Conservation (phyloP, 2,888 invertebrate genomes). For the Pherbina coryleti region DNA sequence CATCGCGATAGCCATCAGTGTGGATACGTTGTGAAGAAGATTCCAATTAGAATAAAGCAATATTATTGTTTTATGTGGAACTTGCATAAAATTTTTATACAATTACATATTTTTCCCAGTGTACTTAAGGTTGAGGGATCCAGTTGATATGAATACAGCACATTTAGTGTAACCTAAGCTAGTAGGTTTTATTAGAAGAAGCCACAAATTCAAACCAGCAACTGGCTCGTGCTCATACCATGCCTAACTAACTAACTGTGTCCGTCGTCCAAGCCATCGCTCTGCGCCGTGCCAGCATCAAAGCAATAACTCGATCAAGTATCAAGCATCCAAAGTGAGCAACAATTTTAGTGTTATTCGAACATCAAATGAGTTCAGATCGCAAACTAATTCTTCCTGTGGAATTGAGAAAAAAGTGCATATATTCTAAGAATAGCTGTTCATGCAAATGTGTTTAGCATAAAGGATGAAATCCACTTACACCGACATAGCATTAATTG, state of each 20-base stretch:
- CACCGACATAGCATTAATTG: not conserved
- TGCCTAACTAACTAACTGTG: not conserved
- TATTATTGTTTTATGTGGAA: too few species aligned
- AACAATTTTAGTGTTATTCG: constrained; percentile 14
- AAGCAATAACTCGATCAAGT: constrained; percentile 13
- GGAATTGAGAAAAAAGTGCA: not conserved
- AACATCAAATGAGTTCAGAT: constrained; percentile 18
- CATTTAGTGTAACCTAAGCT: constrained; percentile 25
- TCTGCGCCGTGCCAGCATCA: constrained; percentile 3
- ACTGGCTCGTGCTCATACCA: constrained; percentile 7
- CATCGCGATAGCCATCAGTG: too few species aligned
- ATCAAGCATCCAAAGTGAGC: not conserved
- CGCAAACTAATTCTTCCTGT: not conserved
- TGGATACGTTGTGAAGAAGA: too few species aligned
- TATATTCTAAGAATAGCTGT: not conserved
- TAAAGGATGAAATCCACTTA: too few species aligned
- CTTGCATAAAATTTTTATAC: too few species aligned
- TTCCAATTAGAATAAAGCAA: too few species aligned
- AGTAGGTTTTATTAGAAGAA: constrained; percentile 25
- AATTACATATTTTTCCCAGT: constrained; percentile 18
- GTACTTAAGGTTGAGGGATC: constrained; percentile 17
- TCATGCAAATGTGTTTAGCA: not conserved
- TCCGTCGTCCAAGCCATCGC: not conserved
- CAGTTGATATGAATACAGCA: constrained; percentile 14
- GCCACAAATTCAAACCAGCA: constrained; percentile 2